Percentiles rank a stretch among this genome's conserved stretches.
These are phyloP conservation scores for Polylopha cassiicola DNA, from an alignment of 2,888 invertebrate genomes.

Conservation along the genomic window DNA sequence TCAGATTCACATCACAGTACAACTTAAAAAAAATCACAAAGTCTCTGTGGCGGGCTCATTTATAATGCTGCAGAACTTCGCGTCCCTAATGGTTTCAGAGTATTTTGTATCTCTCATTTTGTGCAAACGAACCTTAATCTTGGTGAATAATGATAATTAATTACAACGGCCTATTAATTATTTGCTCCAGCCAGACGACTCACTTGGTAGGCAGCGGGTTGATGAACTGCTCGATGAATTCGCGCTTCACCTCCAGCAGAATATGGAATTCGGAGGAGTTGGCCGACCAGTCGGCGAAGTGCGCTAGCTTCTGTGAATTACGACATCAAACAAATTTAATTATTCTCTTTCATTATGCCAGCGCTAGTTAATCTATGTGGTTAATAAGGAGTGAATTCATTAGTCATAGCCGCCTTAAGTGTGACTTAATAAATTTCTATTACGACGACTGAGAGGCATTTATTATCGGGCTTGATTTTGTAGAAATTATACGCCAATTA, in stretches of 20 bases:
- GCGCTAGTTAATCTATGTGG: constrained; percentile 30
- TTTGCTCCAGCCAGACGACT: constrained; percentile 43
- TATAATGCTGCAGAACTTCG: not conserved
- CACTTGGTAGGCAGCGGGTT: constrained; percentile 74
- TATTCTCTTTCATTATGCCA: constrained; percentile 37
- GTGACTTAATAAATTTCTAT: constrained; percentile 15
- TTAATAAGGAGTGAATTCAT: constrained; percentile 30
- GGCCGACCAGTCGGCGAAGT: constrained; percentile 86
- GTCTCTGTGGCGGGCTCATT: constrained; percentile 1
- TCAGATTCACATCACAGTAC: too few species aligned
- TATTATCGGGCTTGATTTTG: constrained; percentile 7
- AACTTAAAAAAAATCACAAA: too few species aligned
- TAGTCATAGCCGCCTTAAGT: constrained; percentile 18
- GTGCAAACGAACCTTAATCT: constrained; percentile 28
- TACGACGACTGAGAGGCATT: constrained; percentile 9
- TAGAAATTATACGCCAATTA: too few species aligned
- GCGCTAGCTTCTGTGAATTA: constrained; percentile 78
- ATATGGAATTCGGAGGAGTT: constrained; percentile 85
- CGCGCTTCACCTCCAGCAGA: constrained; percentile 82
- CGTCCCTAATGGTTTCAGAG: constrained; percentile 12
- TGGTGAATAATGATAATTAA: constrained; percentile 32
- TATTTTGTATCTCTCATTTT: constrained; percentile 28
- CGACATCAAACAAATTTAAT: constrained; percentile 42
- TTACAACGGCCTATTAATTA: constrained; percentile 23
- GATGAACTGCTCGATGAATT: constrained; percentile 83